A percentile compares a stretch with the other conserved stretches of the same genome.
These are phyloP conservation scores for Arctocebus calabarensis DNA, from an alignment of 2,797 vertebrate species.

Conservation along the genomic window DNA sequence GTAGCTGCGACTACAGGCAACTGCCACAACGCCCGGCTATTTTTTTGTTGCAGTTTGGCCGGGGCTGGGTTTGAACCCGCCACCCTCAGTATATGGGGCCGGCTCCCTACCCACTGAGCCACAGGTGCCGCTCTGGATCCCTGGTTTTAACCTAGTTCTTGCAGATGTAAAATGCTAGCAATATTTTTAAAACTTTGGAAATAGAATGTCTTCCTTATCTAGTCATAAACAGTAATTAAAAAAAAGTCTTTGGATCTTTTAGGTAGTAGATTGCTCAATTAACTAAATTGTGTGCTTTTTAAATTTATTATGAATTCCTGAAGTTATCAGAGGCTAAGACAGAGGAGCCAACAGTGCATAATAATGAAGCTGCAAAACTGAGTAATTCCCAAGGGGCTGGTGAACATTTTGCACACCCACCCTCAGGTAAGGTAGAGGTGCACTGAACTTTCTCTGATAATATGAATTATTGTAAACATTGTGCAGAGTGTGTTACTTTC, in stretches of 20 bases:
- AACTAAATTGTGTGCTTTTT: conserved; percentile 23
- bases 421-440: conserved; percentile 82
- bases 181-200: conserved; percentile 32
- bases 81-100: no score
- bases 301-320: conserved; percentile 59
- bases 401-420: conserved; percentile 60
- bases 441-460: background rate
- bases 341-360: conserved; percentile 64
- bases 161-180: conserved; percentile 12
- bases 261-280: conserved; percentile 58
- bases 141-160: conserved; percentile 17
- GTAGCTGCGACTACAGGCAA: no score
- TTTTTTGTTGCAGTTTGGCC: no score
- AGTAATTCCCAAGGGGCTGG: conserved; percentile 63
- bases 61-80: no score
- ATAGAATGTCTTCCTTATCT: conserved; percentile 1
- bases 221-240: conserved; percentile 19
- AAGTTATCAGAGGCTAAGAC: conserved; percentile 78
- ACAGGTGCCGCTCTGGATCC: background rate
- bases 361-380: conserved; percentile 54
- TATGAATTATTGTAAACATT: background rate
- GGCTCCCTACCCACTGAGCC: no score
- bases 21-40: no score
- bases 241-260: conserved; percentile 55
- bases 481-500: background rate